Evolutionary conservation across 1,140 invertebrate genomes (phyloP).

Genomic region (Prorops nasuta): DNA sequence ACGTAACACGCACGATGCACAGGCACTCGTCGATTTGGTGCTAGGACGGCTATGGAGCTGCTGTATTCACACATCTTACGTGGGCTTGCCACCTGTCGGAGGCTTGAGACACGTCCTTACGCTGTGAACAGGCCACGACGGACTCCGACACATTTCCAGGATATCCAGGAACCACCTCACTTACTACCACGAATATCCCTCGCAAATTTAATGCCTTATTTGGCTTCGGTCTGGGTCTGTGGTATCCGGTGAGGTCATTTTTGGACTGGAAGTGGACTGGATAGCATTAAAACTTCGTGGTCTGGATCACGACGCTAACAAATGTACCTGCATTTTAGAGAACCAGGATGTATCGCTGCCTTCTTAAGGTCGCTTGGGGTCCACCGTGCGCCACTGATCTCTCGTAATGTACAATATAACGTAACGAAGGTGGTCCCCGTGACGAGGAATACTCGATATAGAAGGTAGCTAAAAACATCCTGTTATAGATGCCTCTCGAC

Average conservation of each 20-base stretch:
- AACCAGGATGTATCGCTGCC: constrained; percentile 26
- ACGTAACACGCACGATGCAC: constrained; percentile 13
- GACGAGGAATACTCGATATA: too few relatives aligned
- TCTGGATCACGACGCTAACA: constrained; percentile 29
- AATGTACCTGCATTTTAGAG: constrained; percentile 36
- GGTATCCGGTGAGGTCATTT: too few relatives aligned
- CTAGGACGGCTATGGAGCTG: constrained; percentile 42
- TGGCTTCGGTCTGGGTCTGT: too few relatives aligned
- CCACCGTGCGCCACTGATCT: constrained; percentile 35
- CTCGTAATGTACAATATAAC: constrained; percentile 31
- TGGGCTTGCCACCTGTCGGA: constrained; percentile 24
- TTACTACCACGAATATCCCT: too few relatives aligned
- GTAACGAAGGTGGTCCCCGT: constrained; percentile 13
- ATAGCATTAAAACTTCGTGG: too few relatives aligned
- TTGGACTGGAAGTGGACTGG: too few relatives aligned
- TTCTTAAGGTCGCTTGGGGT: constrained; percentile 23
- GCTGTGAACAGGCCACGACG: constrained; percentile 20
- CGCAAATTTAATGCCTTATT: too few relatives aligned
- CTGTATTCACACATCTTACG: constrained; percentile 20
- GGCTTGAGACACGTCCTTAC: constrained; percentile 28
- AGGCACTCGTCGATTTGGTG: constrained; percentile 40
- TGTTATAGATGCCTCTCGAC: too few relatives aligned
- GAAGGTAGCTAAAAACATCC: too few relatives aligned
- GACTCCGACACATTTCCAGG: constrained; percentile 14
- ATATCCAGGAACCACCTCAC: constrained; percentile 2